These are phyloP conservation scores for Cistogaster globosa DNA, from an alignment of 2,888 invertebrate genomes.

Conservation along the genomic window DNA sequence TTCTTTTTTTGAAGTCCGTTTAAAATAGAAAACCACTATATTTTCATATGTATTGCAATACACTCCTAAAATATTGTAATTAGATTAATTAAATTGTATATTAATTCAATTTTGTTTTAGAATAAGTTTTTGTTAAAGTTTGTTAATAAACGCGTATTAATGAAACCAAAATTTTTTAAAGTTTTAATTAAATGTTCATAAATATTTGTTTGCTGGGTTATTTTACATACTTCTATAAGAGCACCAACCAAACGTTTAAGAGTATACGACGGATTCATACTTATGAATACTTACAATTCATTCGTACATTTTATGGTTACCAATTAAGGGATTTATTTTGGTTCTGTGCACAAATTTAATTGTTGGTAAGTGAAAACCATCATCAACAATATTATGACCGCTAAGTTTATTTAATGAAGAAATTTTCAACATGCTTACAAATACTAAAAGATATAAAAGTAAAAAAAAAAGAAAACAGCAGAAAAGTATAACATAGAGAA, in stretches of 20 bases:
- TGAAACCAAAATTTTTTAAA: no score
- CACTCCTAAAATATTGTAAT: no score
- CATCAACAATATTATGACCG: constrained; percentile 71
- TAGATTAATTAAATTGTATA: no score
- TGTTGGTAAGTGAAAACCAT: constrained; percentile 70
- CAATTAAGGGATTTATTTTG: constrained; percentile 71
- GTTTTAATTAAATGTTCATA: no score
- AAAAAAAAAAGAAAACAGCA: constrained; percentile 5
- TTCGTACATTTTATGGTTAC: constrained; percentile 68
- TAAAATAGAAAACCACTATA: no score
- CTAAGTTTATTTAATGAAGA: constrained; percentile 71
- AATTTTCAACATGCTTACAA: constrained; percentile 53
- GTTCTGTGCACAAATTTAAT: constrained; percentile 71
- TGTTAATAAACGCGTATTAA: no score
- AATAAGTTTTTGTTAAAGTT: no score
- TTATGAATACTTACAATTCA: constrained; percentile 62
- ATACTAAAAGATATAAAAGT: constrained; percentile 26
- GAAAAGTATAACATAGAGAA: constrained; percentile 19
- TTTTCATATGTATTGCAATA: no score
- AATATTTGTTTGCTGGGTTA: constrained; percentile 18
- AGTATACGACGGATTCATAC: constrained; percentile 23
- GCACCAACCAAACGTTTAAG: constrained; percentile 5
- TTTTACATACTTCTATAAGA: constrained; percentile 7
- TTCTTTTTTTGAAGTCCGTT: no score
- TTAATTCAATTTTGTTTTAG: no score